These are phyloP conservation scores for Temnothorax longispinosus DNA, from an alignment of 1,140 invertebrate genomes.

Conservation along the genomic window DNA sequence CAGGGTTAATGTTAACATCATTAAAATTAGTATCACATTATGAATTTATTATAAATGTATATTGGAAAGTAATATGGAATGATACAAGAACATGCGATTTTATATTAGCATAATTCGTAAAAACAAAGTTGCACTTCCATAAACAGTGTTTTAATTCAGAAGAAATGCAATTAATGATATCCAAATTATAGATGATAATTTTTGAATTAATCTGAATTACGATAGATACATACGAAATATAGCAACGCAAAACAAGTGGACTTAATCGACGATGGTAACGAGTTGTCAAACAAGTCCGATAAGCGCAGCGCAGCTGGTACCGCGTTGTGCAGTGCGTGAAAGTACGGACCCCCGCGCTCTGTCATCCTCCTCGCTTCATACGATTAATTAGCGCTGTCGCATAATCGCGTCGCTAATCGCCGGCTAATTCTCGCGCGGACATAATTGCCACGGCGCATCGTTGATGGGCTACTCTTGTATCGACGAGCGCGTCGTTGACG, in stretches of 20 bases:
- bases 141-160: neutral
- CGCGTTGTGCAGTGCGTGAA: neutral
- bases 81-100: neutral
- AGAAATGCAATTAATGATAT: neutral
- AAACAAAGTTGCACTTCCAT: neutral
- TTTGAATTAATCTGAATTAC: neutral
- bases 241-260: neutral
- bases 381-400: conserved; percentile 63
- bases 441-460: conserved; percentile 67
- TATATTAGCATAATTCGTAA: neutral
- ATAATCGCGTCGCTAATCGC: conserved; percentile 62
- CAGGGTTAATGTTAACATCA: neutral
- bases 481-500: neutral
- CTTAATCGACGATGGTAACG: conserved; percentile 16
- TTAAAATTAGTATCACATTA: neutral
- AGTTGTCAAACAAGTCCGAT: conserved; percentile 32
- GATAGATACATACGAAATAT: neutral
- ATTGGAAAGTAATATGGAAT: neutral
- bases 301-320: conserved; percentile 4
- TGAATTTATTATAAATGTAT: neutral
- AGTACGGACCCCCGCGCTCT: neutral
- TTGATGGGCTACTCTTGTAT: conserved; percentile 40
- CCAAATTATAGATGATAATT: neutral
- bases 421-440: conserved; percentile 54
- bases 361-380: neutral